Evolutionary conservation across 92 coral and sea anemone species (phyloP).

Genomic region (Porites divaricata): DNA sequence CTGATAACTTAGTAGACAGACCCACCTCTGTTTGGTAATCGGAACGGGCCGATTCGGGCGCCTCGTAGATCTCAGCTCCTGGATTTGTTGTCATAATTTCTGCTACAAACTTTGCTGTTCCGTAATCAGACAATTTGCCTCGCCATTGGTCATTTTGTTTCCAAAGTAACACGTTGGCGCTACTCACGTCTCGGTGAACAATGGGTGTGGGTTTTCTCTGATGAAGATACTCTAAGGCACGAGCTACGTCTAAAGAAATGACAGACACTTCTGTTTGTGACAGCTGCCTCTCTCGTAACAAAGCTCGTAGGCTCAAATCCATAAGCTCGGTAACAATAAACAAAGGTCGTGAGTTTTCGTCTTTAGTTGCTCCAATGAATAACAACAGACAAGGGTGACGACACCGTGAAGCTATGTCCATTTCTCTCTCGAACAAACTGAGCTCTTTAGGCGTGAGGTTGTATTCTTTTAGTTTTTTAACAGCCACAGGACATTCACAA

Average conservation of each 20-base stretch:
- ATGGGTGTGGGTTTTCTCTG: slow-evolving; percentile 53
- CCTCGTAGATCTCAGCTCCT: background rate
- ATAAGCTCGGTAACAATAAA: slow-evolving; percentile 40
- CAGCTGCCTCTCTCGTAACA: slow-evolving; percentile 49
- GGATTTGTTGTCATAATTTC: background rate
- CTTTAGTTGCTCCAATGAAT: slow-evolving; percentile 2
- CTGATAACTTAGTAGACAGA: background rate
- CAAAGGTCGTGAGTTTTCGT: slow-evolving; percentile 49
- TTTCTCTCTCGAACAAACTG: slow-evolving; percentile 71
- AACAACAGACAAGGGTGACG: slow-evolving; percentile 68
- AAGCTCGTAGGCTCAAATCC: slow-evolving; percentile 25
- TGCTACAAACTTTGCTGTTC: background rate
- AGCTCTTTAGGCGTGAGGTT: slow-evolving; percentile 41
- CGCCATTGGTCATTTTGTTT: background rate
- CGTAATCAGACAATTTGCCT: background rate
- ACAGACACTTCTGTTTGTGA: slow-evolving; percentile 39
- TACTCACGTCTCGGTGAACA: slow-evolving; percentile 86
- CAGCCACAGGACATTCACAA: slow-evolving; percentile 70
- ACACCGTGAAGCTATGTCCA: slow-evolving; percentile 77
- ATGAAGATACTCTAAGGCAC: slow-evolving; percentile 78
- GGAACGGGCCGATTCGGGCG: background rate
- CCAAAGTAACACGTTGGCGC: slow-evolving; percentile 87
- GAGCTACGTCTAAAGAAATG: slow-evolving; percentile 66
- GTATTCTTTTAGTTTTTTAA: slow-evolving; percentile 67
- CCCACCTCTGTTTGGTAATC: background rate